Percentiles rank a stretch among this genome's conserved stretches.
These are phyloP conservation scores for Automeris io DNA, from an alignment of 2,888 invertebrate species.

Conservation along the genomic window DNA sequence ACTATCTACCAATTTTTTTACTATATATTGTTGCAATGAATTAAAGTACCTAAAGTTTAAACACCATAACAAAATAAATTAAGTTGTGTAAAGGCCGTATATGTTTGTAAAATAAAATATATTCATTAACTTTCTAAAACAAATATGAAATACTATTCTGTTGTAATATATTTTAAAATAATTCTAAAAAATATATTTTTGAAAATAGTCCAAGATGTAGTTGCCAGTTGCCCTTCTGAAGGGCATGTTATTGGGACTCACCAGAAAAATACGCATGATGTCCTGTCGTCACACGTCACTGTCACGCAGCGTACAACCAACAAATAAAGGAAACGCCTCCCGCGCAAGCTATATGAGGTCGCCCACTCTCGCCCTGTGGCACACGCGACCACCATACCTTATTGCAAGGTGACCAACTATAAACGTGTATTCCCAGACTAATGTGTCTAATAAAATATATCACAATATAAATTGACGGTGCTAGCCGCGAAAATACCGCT, in stretches of 20 bases:
- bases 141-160: background rate
- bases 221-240: constrained; percentile 5
- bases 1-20: no score
- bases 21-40: no score
- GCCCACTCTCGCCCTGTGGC: constrained; percentile 71
- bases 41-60: no score
- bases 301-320: constrained; percentile 61
- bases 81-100: no score
- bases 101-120: background rate
- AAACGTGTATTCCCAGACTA: constrained; percentile 35
- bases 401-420: constrained; percentile 69
- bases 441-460: constrained; percentile 36
- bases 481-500: constrained; percentile 58
- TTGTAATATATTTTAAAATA: background rate
- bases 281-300: constrained; percentile 62
- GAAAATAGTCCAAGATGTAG: constrained; percentile 7
- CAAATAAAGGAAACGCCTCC: constrained; percentile 72
- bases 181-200: no score
- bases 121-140: background rate
- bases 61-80: no score
- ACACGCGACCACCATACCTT: constrained; percentile 69
- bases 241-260: constrained; percentile 39
- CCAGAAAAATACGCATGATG: constrained; percentile 69
- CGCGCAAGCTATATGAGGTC: constrained; percentile 71
- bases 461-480: constrained; percentile 51